Base-by-base conservation (phyloP, 2,888 invertebrate species). In the Eristalis arbustorum region DNA sequence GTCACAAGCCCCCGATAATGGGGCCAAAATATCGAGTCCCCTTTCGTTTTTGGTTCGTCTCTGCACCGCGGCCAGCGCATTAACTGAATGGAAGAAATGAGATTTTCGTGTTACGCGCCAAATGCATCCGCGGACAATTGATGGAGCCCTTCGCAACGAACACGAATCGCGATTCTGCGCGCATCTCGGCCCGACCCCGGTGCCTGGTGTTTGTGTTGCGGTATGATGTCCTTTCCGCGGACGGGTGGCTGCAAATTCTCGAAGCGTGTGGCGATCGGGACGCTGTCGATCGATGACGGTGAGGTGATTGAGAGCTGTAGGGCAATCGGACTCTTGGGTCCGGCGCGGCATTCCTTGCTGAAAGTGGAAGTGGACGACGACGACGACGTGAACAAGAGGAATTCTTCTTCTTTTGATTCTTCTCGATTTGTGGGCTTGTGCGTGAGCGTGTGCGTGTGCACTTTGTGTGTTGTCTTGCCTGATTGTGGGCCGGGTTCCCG, bases 291-390 rank as follows among this genome's bases (percentile, higher is more conserved):
- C 81, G 76, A 73, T 71, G 23, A 11, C 59, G 61, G 10, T 31
- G 31, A 10, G 87, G 68, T 79, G 83, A 87, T 87, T 87, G 83
- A 87, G 87, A 83, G 87, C 87, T 87, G 83, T 87, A 87, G 87
- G 87, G 87, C 87, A 87, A 79, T 87, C 87, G 87, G 87, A 67
- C 81, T 73, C 77, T 73, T 84, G 28, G 25, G 28, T 34, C 18
- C 18, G 28, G 31, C 11, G 67, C 49, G 42, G 42, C 78, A 87
- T 87, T 87, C 87, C 59, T 83, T 56, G 49, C 78, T 56, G 78
- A 87, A 87, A 87, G 87, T 87, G 69, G 83, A 87, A 87, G 87
- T 87, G 87, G 83, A 79, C 63, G 71, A 67, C 31, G 62, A 25
- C 28, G 61, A 22, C 25, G 28, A 13, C n/a, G 61, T 31, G 31